A percentile compares a stretch with the other conserved stretches of the same genome.
Conservation (phyloP, 2,113 vertebrate genomes). For the Macroglossus sobrinus region DNA sequence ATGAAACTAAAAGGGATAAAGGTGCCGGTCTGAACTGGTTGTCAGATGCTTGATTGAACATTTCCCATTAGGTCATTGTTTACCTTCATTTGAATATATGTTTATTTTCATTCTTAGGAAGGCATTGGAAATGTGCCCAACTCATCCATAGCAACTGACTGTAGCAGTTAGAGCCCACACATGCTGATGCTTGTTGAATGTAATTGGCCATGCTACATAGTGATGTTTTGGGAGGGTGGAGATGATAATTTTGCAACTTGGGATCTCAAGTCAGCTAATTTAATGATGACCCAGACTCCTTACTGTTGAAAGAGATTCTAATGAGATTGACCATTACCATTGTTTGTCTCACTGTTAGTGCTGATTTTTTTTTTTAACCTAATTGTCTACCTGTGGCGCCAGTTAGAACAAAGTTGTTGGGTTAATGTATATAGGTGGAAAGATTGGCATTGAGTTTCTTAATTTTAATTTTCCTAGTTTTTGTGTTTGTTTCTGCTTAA, state of each 20-base stretch:
- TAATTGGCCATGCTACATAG: slow-evolving; percentile 47
- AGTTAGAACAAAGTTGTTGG: neutral
- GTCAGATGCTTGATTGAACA: slow-evolving; percentile 16
- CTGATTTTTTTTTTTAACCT: neutral
- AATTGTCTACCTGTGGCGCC: neutral
- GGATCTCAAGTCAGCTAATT: slow-evolving; percentile 41
- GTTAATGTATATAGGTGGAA: neutral
- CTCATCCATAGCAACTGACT: slow-evolving; percentile 27
- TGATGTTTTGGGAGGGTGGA: slow-evolving; percentile 50
- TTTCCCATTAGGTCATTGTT: slow-evolving; percentile 72
- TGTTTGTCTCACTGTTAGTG: slow-evolving; percentile 31
- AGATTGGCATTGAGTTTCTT: neutral
- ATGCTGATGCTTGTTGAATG: slow-evolving; percentile 44
- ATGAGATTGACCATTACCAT: neutral
- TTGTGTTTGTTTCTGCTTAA: neutral
- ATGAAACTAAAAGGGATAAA: slow-evolving; percentile 40
- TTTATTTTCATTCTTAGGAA: slow-evolving; percentile 61
- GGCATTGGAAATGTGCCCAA: slow-evolving; percentile 26
- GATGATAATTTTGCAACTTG: slow-evolving; percentile 52
- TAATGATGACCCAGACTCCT: slow-evolving; percentile 43
- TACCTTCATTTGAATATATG: slow-evolving; percentile 58
- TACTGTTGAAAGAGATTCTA: slow-evolving; percentile 3
- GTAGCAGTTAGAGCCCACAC: slow-evolving; percentile 37
- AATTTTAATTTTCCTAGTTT: slow-evolving; percentile 24
- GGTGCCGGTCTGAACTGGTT: slow-evolving; percentile 65